These are phyloP conservation scores for Apis cerana DNA, from an alignment of 1,140 invertebrate genomes.

Conservation along the genomic window DNA sequence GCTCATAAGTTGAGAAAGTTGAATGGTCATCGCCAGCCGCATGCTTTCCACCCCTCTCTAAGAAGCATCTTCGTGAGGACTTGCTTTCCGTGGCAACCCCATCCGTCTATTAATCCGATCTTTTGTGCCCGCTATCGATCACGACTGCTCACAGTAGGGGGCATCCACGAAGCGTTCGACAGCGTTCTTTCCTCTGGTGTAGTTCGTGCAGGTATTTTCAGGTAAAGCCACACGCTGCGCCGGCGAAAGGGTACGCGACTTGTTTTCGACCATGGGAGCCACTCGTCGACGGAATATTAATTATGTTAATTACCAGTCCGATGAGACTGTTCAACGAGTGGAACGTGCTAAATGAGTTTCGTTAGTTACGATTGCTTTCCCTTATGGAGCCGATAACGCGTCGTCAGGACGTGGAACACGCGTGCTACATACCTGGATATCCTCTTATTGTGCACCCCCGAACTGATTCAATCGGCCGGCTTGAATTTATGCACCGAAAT, in stretches of 20 bases:
- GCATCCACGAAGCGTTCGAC: constrained; percentile 29
- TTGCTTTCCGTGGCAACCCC: constrained; percentile 42
- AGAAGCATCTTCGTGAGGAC: constrained; percentile 32
- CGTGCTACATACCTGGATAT: constrained; percentile 27
- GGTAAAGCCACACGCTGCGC: constrained; percentile 72
- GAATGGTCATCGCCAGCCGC: constrained; percentile 25
- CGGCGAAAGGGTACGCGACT: constrained; percentile 52
- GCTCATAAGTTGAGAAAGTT: constrained; percentile 5
- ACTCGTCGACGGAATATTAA: constrained; percentile 69
- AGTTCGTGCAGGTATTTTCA: constrained; percentile 52
- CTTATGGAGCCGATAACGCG: constrained; percentile 19
- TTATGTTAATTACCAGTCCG: constrained; percentile 62
- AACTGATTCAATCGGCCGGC: constrained; percentile 3
- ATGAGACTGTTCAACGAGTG: constrained; percentile 44
- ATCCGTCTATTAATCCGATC: constrained; percentile 72
- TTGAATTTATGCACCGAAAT: constrained; percentile 19
- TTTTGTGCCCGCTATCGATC: constrained; percentile 70
- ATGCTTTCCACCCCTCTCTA: neutral
- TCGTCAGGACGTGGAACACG: constrained; percentile 24
- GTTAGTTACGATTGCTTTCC: constrained; percentile 41
- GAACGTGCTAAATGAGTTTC: constrained; percentile 51
- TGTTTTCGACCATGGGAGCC: constrained; percentile 68
- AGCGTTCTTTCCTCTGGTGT: neutral
- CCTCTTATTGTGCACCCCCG: neutral
- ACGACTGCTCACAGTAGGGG: constrained; percentile 56